These are phyloP conservation scores for Himalopsyche anomala DNA, from an alignment of 2,888 invertebrate species.

Conservation along the genomic window DNA sequence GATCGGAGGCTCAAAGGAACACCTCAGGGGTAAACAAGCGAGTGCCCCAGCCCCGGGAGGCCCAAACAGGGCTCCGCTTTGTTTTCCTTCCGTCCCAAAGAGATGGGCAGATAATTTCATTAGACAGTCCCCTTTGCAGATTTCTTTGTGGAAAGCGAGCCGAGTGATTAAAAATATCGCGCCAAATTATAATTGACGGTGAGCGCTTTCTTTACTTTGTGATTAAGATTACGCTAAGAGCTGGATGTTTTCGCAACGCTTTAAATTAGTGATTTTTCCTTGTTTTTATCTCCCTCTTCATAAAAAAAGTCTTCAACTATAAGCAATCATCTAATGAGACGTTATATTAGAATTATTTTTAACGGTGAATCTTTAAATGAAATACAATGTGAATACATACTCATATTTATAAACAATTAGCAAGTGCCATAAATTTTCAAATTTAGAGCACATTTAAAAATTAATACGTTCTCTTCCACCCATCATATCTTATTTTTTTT, in stretches of 20 bases:
- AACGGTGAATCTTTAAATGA: too few species aligned
- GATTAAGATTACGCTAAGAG: constrained; percentile 56
- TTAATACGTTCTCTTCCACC: too few species aligned
- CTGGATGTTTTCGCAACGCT: constrained; percentile 52
- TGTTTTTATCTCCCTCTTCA: background rate
- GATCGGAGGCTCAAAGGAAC: constrained; percentile 64
- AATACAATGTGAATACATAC: too few species aligned
- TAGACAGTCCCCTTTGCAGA: constrained; percentile 62
- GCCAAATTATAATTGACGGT: constrained; percentile 65
- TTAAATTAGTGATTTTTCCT: constrained; percentile 48
- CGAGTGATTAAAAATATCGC: constrained; percentile 65
- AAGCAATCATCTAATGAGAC: constrained; percentile 2
- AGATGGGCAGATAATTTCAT: constrained; percentile 63
- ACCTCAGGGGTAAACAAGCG: constrained; percentile 65
- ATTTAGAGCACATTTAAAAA: too few species aligned
- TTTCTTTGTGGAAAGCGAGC: constrained; percentile 65
- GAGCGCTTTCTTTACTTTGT: constrained; percentile 57
- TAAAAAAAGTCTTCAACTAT: background rate
- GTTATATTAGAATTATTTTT: too few species aligned
- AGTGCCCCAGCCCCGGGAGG: constrained; percentile 37
- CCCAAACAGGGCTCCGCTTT: constrained; percentile 52
- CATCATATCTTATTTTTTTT: too few species aligned
- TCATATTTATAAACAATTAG: too few species aligned
- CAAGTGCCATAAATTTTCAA: too few species aligned
- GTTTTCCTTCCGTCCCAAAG: constrained; percentile 55